Evolutionary conservation across 2,113 vertebrate genomes (phyloP).

Genomic region (Tragelaphus strepsiceros): DNA sequence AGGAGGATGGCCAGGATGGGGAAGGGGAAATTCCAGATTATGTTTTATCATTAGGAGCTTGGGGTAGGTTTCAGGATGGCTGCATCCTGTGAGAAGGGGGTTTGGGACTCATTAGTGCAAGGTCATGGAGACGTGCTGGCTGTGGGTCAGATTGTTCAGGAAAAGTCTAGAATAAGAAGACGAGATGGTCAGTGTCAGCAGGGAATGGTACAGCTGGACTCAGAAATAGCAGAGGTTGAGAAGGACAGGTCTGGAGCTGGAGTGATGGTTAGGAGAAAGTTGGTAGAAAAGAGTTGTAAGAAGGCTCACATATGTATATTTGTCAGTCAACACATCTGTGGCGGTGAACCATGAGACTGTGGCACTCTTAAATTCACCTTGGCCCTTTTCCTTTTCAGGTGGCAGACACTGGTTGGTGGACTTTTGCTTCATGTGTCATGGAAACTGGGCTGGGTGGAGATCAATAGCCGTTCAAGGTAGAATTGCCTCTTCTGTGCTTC

Average conservation of each 20-base stretch:
- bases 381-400: conserved; percentile 79
- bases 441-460: conserved; percentile 93
- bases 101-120: neutral
- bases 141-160: neutral
- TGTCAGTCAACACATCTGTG: neutral
- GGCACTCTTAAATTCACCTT: neutral
- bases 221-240: neutral
- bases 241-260: neutral
- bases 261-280: neutral
- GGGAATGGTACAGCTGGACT: neutral
- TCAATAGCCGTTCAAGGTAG: conserved; percentile 88
- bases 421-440: conserved; percentile 88
- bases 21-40: neutral
- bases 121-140: neutral
- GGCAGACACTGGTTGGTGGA: conserved; percentile 91
- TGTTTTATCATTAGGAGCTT: neutral
- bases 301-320: neutral
- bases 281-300: neutral
- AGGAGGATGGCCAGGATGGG: neutral
- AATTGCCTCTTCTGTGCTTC: neutral
- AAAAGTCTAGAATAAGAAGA: neutral
- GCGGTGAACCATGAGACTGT: neutral
- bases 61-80: neutral
- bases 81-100: neutral
- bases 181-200: neutral